A percentile compares a stretch with the other conserved stretches of the same genome.
Evolutionary conservation across 2,888 invertebrate species (phyloP).

Genomic region (Thymelicus acteon): DNA sequence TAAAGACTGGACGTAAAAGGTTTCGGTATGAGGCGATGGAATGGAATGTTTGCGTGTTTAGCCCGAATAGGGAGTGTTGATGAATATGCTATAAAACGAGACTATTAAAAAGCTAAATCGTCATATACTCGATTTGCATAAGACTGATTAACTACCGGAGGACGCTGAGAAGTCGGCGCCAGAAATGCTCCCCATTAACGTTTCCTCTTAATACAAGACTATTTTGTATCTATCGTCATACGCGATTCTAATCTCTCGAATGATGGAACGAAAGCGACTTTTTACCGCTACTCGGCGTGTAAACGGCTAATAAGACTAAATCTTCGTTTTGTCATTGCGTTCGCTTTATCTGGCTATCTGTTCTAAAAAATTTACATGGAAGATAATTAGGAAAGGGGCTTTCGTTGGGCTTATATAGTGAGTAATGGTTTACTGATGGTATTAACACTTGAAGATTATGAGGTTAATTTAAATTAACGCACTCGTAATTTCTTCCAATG

Average conservation of each 20-base stretch:
- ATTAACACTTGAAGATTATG: background rate
- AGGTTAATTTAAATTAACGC: too few relatives aligned
- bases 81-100: conserved; percentile 62
- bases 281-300: conserved; percentile 68
- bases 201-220: conserved; percentile 65
- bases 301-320: conserved; percentile 60
- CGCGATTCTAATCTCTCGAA: conserved; percentile 61
- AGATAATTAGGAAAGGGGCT: conserved; percentile 47
- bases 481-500: too few relatives aligned
- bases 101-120: conserved; percentile 69
- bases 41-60: conserved; percentile 61
- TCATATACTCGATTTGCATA: conserved; percentile 73
- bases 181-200: conserved; percentile 69
- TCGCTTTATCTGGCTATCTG: conserved; percentile 31
- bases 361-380: conserved; percentile 50
- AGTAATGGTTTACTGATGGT: background rate
- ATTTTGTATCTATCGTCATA: conserved; percentile 61
- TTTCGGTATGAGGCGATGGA: conserved; percentile 55
- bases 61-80: conserved; percentile 62
- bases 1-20: conserved; percentile 58
- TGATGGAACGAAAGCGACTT: conserved; percentile 60
- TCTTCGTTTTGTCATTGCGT: conserved; percentile 34
- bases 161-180: conserved; percentile 57
- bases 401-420: conserved; percentile 15
- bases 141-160: conserved; percentile 66